Evolutionary conservation across 2,113 vertebrate species (phyloP).

Genomic region (Edolisoma coerulescens): DNA sequence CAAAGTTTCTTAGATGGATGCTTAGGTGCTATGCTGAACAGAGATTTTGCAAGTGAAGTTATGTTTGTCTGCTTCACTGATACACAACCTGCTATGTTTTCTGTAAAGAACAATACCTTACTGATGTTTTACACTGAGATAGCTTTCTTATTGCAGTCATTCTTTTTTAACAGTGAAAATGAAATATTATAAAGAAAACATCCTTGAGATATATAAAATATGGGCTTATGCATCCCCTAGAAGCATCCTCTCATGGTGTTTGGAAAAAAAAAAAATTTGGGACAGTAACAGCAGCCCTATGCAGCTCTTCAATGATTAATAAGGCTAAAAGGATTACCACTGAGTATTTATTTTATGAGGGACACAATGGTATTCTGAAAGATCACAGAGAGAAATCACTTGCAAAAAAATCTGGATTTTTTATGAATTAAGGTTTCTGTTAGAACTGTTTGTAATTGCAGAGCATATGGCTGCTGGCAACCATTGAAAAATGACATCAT

Average conservation of each 20-base stretch:
- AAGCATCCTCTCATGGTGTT: background rate
- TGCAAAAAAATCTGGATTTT: background rate
- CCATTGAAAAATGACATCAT: slow-evolving; percentile 47
- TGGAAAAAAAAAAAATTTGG: background rate
- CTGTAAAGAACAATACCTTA: background rate
- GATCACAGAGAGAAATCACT: background rate
- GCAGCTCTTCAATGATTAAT: background rate
- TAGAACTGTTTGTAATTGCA: slow-evolving; percentile 27
- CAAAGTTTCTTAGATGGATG: background rate
- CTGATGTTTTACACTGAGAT: background rate
- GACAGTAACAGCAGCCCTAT: background rate
- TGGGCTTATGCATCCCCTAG: background rate
- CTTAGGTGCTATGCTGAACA: background rate
- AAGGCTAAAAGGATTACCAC: slow-evolving; percentile 36
- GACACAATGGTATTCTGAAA: slow-evolving; percentile 4
- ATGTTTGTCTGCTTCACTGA: background rate
- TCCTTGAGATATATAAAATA: background rate
- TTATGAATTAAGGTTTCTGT: background rate
- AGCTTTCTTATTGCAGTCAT: background rate
- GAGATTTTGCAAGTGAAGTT: background rate
- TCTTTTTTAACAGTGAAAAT: background rate
- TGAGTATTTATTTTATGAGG: background rate
- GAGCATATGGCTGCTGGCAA: slow-evolving; percentile 15
- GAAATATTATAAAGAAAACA: background rate
- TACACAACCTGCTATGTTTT: background rate